These are phyloP conservation scores for Psilopogon haemacephalus DNA, from an alignment of 2,113 vertebrate species.

Conservation along the genomic window DNA sequence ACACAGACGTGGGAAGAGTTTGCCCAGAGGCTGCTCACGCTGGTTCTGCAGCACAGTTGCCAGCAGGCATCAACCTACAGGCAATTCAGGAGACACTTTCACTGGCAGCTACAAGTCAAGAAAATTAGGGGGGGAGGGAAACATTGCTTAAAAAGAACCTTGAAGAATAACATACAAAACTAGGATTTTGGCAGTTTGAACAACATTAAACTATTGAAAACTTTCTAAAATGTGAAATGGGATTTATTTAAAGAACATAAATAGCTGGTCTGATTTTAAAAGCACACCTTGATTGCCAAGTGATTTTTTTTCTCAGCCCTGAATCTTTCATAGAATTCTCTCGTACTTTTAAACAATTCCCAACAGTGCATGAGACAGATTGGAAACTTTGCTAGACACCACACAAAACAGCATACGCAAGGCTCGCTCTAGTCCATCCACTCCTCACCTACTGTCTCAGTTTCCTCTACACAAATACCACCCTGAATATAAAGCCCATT, in stretches of 20 bases:
- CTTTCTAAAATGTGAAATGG: background rate
- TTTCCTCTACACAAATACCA: background rate
- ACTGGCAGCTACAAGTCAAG: background rate
- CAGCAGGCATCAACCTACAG: background rate
- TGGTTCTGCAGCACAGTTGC: background rate
- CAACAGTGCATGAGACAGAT: background rate
- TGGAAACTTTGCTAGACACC: background rate
- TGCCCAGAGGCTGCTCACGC: background rate
- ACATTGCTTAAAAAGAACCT: background rate
- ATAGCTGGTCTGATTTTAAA: background rate
- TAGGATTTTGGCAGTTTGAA: background rate
- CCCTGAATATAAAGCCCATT: background rate
- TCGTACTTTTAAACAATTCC: background rate
- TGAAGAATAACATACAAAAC: background rate
- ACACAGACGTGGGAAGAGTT: background rate
- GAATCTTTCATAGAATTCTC: background rate
- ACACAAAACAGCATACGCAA: background rate
- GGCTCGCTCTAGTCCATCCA: no score
- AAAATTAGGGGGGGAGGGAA: background rate
- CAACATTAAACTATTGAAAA: background rate
- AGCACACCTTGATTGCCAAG: background rate
- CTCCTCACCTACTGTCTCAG: background rate
- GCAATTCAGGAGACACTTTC: constrained; percentile 19
- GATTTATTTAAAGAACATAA: background rate
- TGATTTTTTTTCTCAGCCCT: background rate